Evolutionary conservation across 2,113 vertebrate species (phyloP).

Genomic region (Leptodactylus fuscus): DNA sequence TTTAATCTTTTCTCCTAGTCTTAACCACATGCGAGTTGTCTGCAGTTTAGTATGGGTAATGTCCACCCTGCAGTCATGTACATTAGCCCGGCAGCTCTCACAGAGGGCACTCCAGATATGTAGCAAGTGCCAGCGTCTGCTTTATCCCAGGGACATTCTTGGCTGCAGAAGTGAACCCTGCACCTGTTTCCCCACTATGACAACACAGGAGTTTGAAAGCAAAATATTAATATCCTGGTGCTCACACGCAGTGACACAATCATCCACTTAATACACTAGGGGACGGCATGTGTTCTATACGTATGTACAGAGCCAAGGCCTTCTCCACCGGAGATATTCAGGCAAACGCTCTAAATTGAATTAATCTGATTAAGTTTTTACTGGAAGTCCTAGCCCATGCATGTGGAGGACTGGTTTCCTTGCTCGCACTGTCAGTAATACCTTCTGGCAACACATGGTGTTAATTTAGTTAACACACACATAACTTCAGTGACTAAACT

Average conservation of each 20-base stretch:
- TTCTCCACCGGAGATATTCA: neutral
- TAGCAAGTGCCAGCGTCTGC: slow-evolving; percentile 28
- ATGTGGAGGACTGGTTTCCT: neutral
- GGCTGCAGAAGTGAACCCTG: slow-evolving; percentile 57
- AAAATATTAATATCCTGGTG: slow-evolving; percentile 69
- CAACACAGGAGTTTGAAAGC: slow-evolving; percentile 63
- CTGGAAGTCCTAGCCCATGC: neutral
- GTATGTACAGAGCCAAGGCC: neutral
- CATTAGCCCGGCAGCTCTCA: slow-evolving; percentile 9
- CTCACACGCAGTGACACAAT: neutral
- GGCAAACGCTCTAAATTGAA: neutral
- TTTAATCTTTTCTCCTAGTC: neutral
- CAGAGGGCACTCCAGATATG: slow-evolving; percentile 21
- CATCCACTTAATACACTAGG: slow-evolving; percentile 9
- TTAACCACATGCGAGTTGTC: slow-evolving; percentile 15
- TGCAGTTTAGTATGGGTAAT: neutral
- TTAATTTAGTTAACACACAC: slow-evolving; percentile 33
- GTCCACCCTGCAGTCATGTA: slow-evolving; percentile 3
- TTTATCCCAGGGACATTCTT: slow-evolving; percentile 43
- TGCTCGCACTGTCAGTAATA: neutral
- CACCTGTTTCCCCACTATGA: slow-evolving; percentile 68
- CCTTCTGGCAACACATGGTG: slow-evolving; percentile 21
- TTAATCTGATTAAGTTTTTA: neutral
- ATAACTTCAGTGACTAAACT: slow-evolving; percentile 22
- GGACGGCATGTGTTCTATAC: neutral